These are phyloP conservation scores for Lichenostomus cassidix DNA, from an alignment of 2,113 vertebrate genomes.

Conservation along the genomic window DNA sequence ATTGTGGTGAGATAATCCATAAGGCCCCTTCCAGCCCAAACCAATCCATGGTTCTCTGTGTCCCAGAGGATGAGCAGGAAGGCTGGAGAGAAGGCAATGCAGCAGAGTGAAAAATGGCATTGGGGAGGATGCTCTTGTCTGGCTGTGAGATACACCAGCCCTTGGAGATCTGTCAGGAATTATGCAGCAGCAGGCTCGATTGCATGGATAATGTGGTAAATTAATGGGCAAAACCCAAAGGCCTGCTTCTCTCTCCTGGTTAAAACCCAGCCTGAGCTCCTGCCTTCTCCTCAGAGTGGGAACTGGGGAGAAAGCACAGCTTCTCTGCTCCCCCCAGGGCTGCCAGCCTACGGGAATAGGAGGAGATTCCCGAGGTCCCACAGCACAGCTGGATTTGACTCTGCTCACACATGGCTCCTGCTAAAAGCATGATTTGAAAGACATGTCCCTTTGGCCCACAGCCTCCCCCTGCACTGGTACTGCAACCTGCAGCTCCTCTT, in stretches of 20 bases:
- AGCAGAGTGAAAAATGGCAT: background rate
- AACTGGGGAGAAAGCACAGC: background rate
- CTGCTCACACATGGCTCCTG: background rate
- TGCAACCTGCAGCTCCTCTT: background rate
- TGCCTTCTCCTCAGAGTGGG: background rate
- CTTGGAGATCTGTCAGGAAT: background rate
- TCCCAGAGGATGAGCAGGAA: background rate
- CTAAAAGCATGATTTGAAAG: background rate
- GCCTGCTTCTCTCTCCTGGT: background rate
- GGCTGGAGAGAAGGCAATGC: background rate
- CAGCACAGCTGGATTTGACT: background rate
- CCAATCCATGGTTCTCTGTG: background rate
- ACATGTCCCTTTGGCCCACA: background rate
- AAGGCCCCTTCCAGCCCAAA: background rate
- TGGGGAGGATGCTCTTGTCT: background rate
- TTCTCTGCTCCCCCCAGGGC: background rate
- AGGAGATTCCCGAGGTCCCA: accelerated
- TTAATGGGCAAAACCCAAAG: background rate
- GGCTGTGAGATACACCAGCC: background rate
- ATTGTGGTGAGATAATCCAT: too few relatives aligned
- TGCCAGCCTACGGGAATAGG: accelerated
- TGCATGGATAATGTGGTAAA: background rate
- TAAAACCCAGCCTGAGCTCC: background rate
- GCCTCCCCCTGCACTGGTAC: accelerated
- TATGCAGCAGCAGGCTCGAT: background rate